phyloP scores from a whole-genome alignment of 2,113 vertebrate genomes.

The Hemicordylus capensis region DNA sequence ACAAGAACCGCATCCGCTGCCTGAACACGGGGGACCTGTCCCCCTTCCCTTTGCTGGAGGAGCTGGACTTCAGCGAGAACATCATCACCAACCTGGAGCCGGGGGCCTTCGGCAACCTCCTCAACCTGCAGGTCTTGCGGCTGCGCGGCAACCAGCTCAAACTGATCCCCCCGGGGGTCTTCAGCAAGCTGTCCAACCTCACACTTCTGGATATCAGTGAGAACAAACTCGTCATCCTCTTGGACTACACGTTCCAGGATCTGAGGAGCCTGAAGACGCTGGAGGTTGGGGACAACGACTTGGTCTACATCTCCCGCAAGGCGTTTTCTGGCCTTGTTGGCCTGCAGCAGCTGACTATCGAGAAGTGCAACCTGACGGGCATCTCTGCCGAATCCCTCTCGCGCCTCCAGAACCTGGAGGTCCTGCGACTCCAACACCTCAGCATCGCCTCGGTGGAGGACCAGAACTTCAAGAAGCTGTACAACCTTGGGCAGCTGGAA shows the following conservation, averaged over 20 bases:
- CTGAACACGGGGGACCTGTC: conserved; percentile 89
- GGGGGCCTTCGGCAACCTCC: conserved; percentile 88
- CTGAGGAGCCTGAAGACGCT: conserved; percentile 85
- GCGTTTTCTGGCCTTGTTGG: conserved; percentile 91
- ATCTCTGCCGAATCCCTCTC: conserved; percentile 91
- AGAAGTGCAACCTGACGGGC: conserved; percentile 94
- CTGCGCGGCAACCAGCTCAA: conserved; percentile 92
- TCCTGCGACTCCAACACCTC: conserved; percentile 90
- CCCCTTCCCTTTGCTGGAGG: conserved; percentile 84
- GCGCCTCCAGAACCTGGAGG: conserved; percentile 88
- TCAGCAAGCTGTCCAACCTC: conserved; percentile 90
- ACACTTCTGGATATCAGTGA: conserved; percentile 94
- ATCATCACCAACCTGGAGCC: conserved; percentile 92
- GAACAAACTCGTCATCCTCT: conserved; percentile 94
- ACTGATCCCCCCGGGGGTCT: conserved; percentile 91
- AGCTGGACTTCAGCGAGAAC: conserved; percentile 95
- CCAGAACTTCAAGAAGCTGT: conserved; percentile 89
- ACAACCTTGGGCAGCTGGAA: conserved; percentile 87
- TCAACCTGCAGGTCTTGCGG: conserved; percentile 83
- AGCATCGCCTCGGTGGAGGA: conserved; percentile 88
- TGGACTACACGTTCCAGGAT: conserved; percentile 96
- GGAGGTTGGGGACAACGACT: conserved; percentile 94
- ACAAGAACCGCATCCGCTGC: conserved; percentile 93
- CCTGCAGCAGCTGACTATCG: conserved; percentile 90
- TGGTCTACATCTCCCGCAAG: conserved; percentile 95